Base-by-base conservation (phyloP, 2,797 vertebrate species). In the Labroides dimidiatus region DNA sequence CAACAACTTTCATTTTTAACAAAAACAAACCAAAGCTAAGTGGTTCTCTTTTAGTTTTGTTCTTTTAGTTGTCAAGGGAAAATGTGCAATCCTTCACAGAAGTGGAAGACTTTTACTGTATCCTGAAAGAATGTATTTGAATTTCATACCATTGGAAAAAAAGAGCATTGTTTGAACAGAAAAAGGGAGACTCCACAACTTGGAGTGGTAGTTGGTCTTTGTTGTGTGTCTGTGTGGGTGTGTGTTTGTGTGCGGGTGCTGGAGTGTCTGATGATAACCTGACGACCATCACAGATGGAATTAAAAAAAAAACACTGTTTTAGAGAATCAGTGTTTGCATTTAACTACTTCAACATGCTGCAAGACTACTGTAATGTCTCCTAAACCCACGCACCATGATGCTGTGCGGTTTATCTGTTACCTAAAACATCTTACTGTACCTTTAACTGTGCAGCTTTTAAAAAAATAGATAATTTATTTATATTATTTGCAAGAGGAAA, bases 21-120 rank as follows among this genome's bases (percentile, higher is more conserved):
- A 87, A 77, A 88, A 53, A 91, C 89, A 93, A 94, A 97, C 96
- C 96, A 97, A 98, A 98, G 96, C 93, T 89, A 82, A 84, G 45
- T 73, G 80, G 82, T 85, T 87, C 41, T 85, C 55, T 84, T 81
- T 84, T 64, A 77, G 73, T 84, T 69, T 48, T 81, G 66, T 89
- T 82, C 72, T 91, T 91, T 87, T 89, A 91, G 88, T 92, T 94
- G 91, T 95, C 83, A 87, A 92, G 95, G 96, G 96, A 92, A 93
- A 95, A 95, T 94, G 96, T 98, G 96, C 96, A 97, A 97, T 98
- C 93, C 93, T 95, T 95, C 92, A 94, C 92, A 89, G 72, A 93
- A 82, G 81, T 82, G 74, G 77, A 92, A 84, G 58, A 90, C 84
- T 86, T 93, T 91, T 87, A 91, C 85, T 91, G 89, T 90, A 82